phyloP scores from a whole-genome alignment of 2,888 invertebrate species.

The Sinotaia quadrata region DNA sequence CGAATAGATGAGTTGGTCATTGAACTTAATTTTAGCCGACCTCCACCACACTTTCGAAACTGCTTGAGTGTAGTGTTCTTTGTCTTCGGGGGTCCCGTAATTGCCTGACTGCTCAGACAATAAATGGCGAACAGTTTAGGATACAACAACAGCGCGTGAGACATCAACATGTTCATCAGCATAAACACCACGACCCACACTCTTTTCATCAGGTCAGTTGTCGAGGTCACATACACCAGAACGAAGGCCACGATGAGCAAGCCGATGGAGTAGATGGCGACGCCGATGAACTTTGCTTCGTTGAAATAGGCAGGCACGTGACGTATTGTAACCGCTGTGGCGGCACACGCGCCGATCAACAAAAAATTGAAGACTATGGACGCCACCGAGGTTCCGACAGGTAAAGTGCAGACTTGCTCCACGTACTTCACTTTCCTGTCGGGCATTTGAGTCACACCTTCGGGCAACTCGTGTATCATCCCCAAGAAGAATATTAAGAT shows the following conservation, averaged over 20 bases:
- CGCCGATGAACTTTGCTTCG: slow-evolving; percentile 55
- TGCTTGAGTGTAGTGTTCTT: too few relatives aligned
- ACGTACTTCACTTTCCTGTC: slow-evolving; percentile 41
- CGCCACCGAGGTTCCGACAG: slow-evolving; percentile 44
- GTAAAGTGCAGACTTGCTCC: slow-evolving; percentile 48
- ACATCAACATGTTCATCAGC: slow-evolving; percentile 48
- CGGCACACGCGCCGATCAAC: slow-evolving; percentile 51
- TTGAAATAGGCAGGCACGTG: slow-evolving; percentile 58
- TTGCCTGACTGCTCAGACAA: too few relatives aligned
- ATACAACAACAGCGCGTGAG: slow-evolving; percentile 46
- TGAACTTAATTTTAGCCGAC: too few relatives aligned
- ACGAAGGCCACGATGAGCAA: slow-evolving; percentile 60
- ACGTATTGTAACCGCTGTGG: slow-evolving; percentile 53
- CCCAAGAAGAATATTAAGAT: too few relatives aligned
- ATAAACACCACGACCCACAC: slow-evolving; percentile 47
- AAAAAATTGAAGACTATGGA: slow-evolving; percentile 50
- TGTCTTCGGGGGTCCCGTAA: too few relatives aligned
- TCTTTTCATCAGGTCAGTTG: slow-evolving; percentile 25
- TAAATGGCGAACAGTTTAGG: slow-evolving; percentile 52
- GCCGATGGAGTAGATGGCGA: slow-evolving; percentile 56
- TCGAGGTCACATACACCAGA: slow-evolving; percentile 49
- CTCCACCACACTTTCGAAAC: too few relatives aligned
- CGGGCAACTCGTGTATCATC: slow-evolving; percentile 37
- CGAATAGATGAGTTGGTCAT: too few relatives aligned
- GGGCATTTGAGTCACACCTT: slow-evolving; percentile 44